Base-by-base conservation (phyloP, 2,888 invertebrate genomes). In the Aleiodes alternator region DNA sequence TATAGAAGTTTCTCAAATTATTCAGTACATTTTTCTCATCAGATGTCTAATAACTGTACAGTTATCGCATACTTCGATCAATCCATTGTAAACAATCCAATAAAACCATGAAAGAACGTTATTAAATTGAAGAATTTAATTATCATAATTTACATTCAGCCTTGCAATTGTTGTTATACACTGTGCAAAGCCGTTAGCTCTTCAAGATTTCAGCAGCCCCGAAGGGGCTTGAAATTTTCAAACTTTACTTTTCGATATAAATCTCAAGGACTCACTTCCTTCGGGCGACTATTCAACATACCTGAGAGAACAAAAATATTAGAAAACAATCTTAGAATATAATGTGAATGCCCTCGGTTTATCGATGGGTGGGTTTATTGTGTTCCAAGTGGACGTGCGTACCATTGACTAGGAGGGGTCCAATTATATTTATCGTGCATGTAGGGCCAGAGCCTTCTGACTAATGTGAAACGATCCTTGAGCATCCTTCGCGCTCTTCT, bases 231-330 rank as follows among this genome's bases (percentile, higher is more conserved):
- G 81, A 43, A 14, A 78, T 80, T 81, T 82, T 80, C 80, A 78
- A 76, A 78, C 81, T 79, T 73, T 79, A 80, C 43, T 81, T 80
- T 81, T 80, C 83, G 83, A 84, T 84, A 84, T 83, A 82, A 84
- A 85, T 85, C 85, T 85, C 81, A 80, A 84, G 85, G 80, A 82
- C 79, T 81, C 76, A 82, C 83, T 83, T 85, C 85, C 85, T 84
- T 79, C 79, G 79, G 51, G 81, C 79, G 78, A 77, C 80, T 76
- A 84, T 85, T 85, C 82, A 85, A 72, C 77, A 57, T 29, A 79
- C 78, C 78, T 43, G 79, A 68, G 66, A 80, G 81, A 82, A 83
- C 83, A 80, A 83, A 83, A 84, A 82, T 84, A 84, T 85, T 82
- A 83, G 82, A 85, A 85, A 85, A 84, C 83, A 84, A 82, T 84